phyloP scores from a whole-genome alignment of 2,113 vertebrate genomes.

The Cepphus grylle region DNA sequence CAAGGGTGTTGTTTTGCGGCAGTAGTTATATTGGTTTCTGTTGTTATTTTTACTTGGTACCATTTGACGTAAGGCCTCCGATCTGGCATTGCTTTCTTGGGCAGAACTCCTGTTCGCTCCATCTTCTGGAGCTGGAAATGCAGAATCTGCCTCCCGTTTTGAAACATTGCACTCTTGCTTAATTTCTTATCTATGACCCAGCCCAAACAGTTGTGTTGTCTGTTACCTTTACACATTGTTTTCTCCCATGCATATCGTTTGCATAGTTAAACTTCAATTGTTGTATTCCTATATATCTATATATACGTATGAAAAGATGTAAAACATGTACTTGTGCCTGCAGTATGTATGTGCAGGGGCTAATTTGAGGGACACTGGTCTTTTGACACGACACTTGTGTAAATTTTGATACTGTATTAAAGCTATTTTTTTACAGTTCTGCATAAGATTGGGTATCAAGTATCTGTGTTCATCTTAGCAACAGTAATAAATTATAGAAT shows the following conservation, averaged over 20 bases:
- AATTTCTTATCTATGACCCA: not conserved
- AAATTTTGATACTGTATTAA: slow-evolving; percentile 88
- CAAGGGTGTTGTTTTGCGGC: slow-evolving; percentile 63
- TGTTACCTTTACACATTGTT: slow-evolving; percentile 26
- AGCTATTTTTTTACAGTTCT: slow-evolving; percentile 86
- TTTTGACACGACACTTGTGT: slow-evolving; percentile 80
- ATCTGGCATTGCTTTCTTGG: not conserved
- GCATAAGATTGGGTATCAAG: slow-evolving; percentile 77
- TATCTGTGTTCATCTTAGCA: slow-evolving; percentile 81
- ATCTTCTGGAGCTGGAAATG: not conserved
- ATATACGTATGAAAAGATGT: slow-evolving; percentile 40
- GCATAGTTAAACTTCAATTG: slow-evolving; percentile 66
- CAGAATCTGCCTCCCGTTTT: slow-evolving; percentile 4
- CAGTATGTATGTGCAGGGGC: slow-evolving; percentile 61
- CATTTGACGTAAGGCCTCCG: not conserved
- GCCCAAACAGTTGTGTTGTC: not conserved
- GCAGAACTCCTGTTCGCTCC: not conserved
- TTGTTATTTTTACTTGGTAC: slow-evolving; percentile 42
- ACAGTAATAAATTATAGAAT: slow-evolving; percentile 82
- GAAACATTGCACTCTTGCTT: not conserved
- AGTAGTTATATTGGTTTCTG: slow-evolving; percentile 34
- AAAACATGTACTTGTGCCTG: slow-evolving; percentile 66
- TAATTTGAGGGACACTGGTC: slow-evolving; percentile 69
- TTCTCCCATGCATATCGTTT: slow-evolving; percentile 24
- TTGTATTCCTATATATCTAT: slow-evolving; percentile 76